Evolutionary conservation across 2,888 invertebrate species (phyloP).

Genomic region (Oscheius myriophilus): DNA sequence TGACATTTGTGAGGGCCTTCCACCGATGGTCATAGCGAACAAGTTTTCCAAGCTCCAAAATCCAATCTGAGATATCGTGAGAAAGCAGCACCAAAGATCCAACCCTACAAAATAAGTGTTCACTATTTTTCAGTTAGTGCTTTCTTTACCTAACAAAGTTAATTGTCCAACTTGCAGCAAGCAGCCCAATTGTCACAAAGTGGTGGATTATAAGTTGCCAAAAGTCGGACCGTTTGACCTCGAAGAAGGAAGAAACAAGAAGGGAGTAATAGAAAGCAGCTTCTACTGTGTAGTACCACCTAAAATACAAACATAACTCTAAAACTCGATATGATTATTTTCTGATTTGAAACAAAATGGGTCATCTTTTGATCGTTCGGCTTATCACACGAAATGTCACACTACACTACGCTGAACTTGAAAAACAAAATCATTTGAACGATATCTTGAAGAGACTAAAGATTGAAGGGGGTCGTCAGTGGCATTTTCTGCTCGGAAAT

Average conservation of each 20-base stretch:
- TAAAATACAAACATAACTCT: too few species aligned
- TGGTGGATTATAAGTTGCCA: constrained; percentile 73
- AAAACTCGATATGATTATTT: background rate
- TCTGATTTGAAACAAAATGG: too few species aligned
- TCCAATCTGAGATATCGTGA: constrained; percentile 73
- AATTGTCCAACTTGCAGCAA: constrained; percentile 72
- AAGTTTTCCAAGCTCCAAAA: constrained; percentile 71
- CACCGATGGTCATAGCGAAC: constrained; percentile 58
- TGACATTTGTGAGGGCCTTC: constrained; percentile 51
- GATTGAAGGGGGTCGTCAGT: too few species aligned
- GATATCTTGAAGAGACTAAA: background rate
- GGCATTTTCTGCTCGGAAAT: too few species aligned
- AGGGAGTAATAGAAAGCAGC: constrained; percentile 73
- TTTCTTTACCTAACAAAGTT: constrained; percentile 52
- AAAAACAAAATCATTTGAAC: too few species aligned
- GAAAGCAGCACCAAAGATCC: constrained; percentile 71
- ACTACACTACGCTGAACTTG: too few species aligned
- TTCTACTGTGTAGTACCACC: constrained; percentile 74
- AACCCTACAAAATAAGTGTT: constrained; percentile 50
- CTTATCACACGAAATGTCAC: too few species aligned
- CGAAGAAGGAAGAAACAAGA: constrained; percentile 65
- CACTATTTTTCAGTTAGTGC: background rate
- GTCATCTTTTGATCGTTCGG: too few species aligned
- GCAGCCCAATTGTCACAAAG: constrained; percentile 72
- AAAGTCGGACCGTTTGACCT: constrained; percentile 73